phyloP scores from a whole-genome alignment of 2,797 vertebrate genomes.

The Chloroceryle amazona region DNA sequence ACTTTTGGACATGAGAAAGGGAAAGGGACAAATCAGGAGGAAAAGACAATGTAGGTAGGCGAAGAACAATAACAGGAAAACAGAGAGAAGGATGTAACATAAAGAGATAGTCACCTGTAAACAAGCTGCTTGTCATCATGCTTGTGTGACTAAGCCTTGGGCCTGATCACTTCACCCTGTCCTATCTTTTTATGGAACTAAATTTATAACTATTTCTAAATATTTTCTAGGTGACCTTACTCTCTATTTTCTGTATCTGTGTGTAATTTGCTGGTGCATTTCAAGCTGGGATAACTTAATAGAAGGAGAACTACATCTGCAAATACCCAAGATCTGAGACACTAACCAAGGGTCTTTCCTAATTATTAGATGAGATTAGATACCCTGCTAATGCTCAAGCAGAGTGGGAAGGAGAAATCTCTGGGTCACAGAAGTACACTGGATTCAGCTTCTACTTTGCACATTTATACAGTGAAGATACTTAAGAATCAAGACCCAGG shows the following conservation, averaged over 20 bases:
- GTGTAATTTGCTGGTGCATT: not conserved
- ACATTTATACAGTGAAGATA: not conserved
- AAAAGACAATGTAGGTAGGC: not conserved
- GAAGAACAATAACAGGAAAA: not conserved
- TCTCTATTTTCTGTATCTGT: not conserved
- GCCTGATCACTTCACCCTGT: fast-evolving
- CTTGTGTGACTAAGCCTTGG: not conserved
- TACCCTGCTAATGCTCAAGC: not conserved
- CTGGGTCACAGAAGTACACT: not conserved
- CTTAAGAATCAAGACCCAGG: not conserved
- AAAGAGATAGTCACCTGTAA: not conserved
- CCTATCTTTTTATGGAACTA: not conserved
- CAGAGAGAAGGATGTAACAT: not conserved
- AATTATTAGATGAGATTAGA: not conserved
- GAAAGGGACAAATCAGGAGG: not conserved
- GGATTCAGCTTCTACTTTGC: not conserved
- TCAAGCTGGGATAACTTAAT: not conserved
- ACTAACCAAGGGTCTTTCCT: not conserved
- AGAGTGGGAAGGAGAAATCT: not conserved
- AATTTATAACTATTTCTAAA: not conserved
- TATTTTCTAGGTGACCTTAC: not conserved
- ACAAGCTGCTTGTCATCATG: not conserved
- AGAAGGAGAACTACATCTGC: not conserved
- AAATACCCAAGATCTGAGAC: not conserved
- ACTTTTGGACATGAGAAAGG: not conserved